Percentiles rank a stretch among this genome's conserved stretches.
Conservation (phyloP, 35 echinoderm and acorn worm genomes). For the Nesometra sesokonis region DNA sequence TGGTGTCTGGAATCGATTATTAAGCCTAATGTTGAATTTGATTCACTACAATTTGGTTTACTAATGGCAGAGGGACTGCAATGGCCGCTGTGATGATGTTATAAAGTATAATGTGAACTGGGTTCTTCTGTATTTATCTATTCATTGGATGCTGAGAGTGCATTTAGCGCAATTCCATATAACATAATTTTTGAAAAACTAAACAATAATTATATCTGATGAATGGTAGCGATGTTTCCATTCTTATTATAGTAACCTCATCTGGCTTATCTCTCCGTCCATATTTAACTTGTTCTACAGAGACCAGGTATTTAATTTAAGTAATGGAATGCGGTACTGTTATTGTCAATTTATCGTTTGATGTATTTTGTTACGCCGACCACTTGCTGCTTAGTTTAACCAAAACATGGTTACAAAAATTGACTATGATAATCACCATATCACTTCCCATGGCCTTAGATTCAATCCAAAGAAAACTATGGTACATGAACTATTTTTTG, state of each 20-base stretch:
- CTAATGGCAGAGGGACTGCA: not conserved
- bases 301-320: not conserved
- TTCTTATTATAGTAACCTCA: not conserved
- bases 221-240: not conserved
- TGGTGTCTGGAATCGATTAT: not conserved
- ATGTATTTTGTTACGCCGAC: conserved; percentile 14
- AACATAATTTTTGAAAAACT: conserved; percentile 6
- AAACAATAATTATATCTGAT: not conserved
- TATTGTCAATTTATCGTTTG: not conserved
- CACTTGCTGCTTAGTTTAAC: conserved; percentile 1
- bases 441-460: not conserved
- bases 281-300: not conserved
- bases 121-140: not conserved
- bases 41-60: conserved; percentile 3
- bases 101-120: not conserved
- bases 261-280: too few relatives aligned
- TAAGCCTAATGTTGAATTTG: not conserved
- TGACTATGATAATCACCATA: conserved; percentile 6
- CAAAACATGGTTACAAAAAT: not conserved
- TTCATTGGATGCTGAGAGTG: conserved; percentile 19
- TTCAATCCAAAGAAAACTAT: not conserved
- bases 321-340: conserved; percentile 1
- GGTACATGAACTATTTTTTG: not conserved
- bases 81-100: conserved; percentile 7
- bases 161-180: conserved; percentile 12